Evolutionary conservation across 2,113 vertebrate species (phyloP).

Genomic region (Eulacestoma nigropectus): DNA sequence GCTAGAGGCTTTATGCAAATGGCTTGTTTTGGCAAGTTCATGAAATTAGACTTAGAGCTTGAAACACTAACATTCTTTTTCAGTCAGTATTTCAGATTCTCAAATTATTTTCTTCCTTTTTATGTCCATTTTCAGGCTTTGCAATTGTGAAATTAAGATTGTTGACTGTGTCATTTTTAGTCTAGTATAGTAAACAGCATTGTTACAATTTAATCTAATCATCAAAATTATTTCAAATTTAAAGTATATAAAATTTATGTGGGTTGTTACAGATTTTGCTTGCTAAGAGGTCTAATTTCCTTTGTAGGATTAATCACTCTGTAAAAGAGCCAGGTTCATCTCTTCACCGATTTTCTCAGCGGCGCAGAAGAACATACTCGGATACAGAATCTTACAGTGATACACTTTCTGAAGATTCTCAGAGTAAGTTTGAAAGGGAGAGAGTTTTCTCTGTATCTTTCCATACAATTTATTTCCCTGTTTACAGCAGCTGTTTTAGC

Average conservation of each 20-base stretch:
- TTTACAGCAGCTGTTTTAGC: not conserved
- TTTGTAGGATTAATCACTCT: conserved; percentile 68
- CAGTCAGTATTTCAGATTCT: not conserved
- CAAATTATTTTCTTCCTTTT: not conserved
- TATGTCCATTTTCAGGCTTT: not conserved
- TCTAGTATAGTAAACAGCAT: not conserved
- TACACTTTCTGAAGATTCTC: conserved; percentile 69
- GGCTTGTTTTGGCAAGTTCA: not conserved
- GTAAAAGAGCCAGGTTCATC: conserved; percentile 69
- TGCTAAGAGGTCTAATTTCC: not conserved
- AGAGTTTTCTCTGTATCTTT: not conserved
- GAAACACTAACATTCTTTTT: not conserved
- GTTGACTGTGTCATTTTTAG: not conserved
- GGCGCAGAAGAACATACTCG: conserved; percentile 76
- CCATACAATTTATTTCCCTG: not conserved
- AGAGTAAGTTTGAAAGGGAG: conserved; percentile 71
- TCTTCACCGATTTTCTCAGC: conserved; percentile 69
- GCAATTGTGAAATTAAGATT: not conserved
- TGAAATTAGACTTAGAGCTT: not conserved
- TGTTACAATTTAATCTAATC: not conserved
- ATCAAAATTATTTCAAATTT: not conserved
- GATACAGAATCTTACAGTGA: conserved; percentile 79
- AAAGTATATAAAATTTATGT: not conserved
- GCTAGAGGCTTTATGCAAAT: not conserved
- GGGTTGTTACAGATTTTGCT: not conserved